Percentiles rank a stretch among this genome's conserved stretches.
Conservation (phyloP, 2,888 invertebrate species). For the Phyto melanocephala region DNA sequence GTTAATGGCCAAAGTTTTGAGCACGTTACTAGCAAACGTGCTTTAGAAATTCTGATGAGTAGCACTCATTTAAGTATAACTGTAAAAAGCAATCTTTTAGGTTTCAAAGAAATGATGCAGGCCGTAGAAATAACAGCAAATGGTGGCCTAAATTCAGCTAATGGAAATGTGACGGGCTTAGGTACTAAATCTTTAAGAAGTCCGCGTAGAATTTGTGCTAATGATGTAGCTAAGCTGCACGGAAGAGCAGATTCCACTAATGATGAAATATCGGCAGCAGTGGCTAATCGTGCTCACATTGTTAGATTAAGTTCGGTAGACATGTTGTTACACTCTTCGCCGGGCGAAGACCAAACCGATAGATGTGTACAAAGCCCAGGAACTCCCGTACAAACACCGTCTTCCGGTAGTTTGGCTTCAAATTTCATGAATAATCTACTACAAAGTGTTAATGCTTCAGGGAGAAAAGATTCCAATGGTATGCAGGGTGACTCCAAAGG, state of each 20-base stretch:
- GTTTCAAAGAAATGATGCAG: constrained; percentile 85
- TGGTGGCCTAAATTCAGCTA: constrained; percentile 70
- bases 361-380: constrained; percentile 79
- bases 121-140: constrained; percentile 72
- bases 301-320: constrained; percentile 87
- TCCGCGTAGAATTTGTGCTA: constrained; percentile 78
- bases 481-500: constrained; percentile 63
- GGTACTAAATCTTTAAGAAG: constrained; percentile 70
- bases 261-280: constrained; percentile 68
- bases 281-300: constrained; percentile 74
- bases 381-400: constrained; percentile 53
- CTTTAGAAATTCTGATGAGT: constrained; percentile 94
- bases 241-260: constrained; percentile 76
- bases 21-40: constrained; percentile 93
- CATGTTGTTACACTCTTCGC: constrained; percentile 74
- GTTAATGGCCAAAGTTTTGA: constrained; percentile 98
- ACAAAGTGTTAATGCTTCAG: constrained; percentile 74
- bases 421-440: constrained; percentile 81
- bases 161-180: constrained; percentile 69
- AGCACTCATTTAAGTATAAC: constrained; percentile 97
- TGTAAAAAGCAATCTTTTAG: constrained; percentile 96
- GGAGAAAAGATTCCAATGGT: constrained; percentile 68
- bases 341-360: constrained; percentile 75
- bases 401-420: constrained; percentile 75
- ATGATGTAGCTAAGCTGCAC: constrained; percentile 85